A percentile compares a stretch with the other conserved stretches of the same genome.
Conservation (phyloP, 2,797 vertebrate genomes). For the Siniperca scherzeri region DNA sequence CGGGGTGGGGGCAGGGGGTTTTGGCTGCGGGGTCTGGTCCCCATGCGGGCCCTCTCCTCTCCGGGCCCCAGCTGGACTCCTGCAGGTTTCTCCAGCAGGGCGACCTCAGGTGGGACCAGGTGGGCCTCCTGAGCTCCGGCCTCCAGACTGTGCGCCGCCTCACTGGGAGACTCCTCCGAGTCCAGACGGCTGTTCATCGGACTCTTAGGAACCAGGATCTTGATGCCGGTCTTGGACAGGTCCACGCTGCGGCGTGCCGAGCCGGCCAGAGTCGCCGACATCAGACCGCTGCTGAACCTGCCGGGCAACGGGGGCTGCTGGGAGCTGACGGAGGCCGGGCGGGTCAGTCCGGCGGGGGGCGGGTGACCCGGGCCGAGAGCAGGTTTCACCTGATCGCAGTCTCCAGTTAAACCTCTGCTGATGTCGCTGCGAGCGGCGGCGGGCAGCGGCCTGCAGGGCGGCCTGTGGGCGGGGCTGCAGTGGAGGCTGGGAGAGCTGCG, state of each 20-base stretch:
- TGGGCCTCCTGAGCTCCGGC: slow-evolving; percentile 91
- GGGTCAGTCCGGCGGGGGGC: slow-evolving; percentile 55
- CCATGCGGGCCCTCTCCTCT: slow-evolving; percentile 96
- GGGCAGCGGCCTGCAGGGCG: slow-evolving; percentile 85
- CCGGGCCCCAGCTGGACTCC: slow-evolving; percentile 91
- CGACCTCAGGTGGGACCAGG: slow-evolving; percentile 92
- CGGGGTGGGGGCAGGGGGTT: slow-evolving; percentile 84
- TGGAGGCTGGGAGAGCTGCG: slow-evolving; percentile 88
- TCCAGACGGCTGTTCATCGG: slow-evolving; percentile 92
- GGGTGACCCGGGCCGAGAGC: neutral
- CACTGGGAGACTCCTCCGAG: slow-evolving; percentile 90
- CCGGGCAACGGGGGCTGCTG: slow-evolving; percentile 72
- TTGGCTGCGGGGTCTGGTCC: slow-evolving; percentile 91
- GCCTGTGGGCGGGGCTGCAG: slow-evolving; percentile 86
- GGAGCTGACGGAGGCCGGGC: slow-evolving; percentile 67
- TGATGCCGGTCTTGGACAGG: slow-evolving; percentile 94
- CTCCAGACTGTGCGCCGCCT: slow-evolving; percentile 92
- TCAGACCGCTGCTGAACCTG: neutral
- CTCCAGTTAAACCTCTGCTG: neutral
- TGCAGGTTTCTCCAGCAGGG: slow-evolving; percentile 91
- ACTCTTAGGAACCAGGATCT: slow-evolving; percentile 98
- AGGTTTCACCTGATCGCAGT: slow-evolving; percentile 1
- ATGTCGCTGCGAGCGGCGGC: neutral
- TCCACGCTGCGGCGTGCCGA: slow-evolving; percentile 92
- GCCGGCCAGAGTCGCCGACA: neutral